Conservation (phyloP, 2,888 invertebrate species). For the Synergus japonicus region DNA sequence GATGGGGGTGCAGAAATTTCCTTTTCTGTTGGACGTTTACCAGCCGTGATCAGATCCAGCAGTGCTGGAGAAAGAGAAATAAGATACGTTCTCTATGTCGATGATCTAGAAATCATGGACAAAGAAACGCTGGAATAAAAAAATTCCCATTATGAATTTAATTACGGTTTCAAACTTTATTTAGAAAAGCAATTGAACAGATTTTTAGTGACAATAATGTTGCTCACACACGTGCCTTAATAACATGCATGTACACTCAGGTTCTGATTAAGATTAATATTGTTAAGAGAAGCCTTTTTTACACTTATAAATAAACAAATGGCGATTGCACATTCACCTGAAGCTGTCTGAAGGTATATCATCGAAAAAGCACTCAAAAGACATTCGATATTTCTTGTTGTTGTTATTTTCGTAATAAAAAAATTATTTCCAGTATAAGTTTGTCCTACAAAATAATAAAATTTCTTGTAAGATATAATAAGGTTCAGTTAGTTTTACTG, state of each 20-base stretch:
- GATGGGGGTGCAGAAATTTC: conserved; percentile 91
- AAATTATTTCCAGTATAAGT: background rate
- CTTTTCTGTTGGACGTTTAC: conserved; percentile 81
- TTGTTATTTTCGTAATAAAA: background rate
- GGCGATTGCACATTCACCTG: background rate
- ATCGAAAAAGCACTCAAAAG: background rate
- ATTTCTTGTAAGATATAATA: background rate
- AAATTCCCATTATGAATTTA: background rate
- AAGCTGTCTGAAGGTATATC: background rate
- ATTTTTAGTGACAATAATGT: no score
- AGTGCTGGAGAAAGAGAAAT: conserved; percentile 72
- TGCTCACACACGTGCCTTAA: no score
- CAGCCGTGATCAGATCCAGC: conserved; percentile 78
- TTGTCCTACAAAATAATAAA: background rate
- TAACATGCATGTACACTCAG: no score
- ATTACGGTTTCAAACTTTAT: background rate
- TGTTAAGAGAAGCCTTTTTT: no score
- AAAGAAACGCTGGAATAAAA: conserved; percentile 53
- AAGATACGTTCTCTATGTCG: conserved; percentile 67
- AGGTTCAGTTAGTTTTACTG: background rate
- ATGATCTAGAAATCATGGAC: conserved; percentile 67
- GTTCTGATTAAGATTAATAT: no score
- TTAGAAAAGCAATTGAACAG: background rate
- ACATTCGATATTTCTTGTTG: background rate
- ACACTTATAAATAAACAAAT: background rate